A percentile compares a stretch with the other conserved stretches of the same genome.
phyloP scores from a whole-genome alignment of 2,797 vertebrate species.

The Martes flavigula region DNA sequence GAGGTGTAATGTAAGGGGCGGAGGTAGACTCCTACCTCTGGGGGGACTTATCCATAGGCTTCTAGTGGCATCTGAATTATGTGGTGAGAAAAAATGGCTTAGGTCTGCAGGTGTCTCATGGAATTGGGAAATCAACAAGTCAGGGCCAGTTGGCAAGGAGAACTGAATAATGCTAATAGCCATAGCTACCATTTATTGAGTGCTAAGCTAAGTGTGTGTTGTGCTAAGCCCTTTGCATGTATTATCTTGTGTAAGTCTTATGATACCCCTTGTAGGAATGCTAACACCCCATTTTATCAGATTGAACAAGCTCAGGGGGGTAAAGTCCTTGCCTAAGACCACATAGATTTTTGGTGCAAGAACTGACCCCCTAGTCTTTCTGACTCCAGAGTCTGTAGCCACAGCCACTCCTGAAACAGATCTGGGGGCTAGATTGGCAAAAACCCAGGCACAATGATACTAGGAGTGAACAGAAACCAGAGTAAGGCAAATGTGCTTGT shows the following conservation, averaged over 20 bases:
- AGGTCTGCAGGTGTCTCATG: not conserved
- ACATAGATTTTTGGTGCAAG: not conserved
- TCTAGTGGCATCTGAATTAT: not conserved
- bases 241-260: not conserved
- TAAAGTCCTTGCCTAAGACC: not conserved
- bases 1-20: not conserved
- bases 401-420: not conserved
- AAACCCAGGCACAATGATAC: not conserved
- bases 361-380: not conserved
- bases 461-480: not conserved
- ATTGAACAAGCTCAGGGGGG: not conserved
- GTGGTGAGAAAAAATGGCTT: not conserved
- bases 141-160: not conserved
- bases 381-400: not conserved
- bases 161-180: constrained; percentile 16
- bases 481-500: not conserved
- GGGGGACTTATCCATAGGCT: not conserved
- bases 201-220: not conserved
- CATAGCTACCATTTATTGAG: not conserved
- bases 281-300: not conserved
- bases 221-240: not conserved
- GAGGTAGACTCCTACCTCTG: not conserved
- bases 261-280: not conserved
- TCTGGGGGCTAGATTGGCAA: not conserved
- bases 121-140: constrained; percentile 13